phyloP scores from a whole-genome alignment of 2,113 vertebrate genomes.

The Prinia subflava region DNA sequence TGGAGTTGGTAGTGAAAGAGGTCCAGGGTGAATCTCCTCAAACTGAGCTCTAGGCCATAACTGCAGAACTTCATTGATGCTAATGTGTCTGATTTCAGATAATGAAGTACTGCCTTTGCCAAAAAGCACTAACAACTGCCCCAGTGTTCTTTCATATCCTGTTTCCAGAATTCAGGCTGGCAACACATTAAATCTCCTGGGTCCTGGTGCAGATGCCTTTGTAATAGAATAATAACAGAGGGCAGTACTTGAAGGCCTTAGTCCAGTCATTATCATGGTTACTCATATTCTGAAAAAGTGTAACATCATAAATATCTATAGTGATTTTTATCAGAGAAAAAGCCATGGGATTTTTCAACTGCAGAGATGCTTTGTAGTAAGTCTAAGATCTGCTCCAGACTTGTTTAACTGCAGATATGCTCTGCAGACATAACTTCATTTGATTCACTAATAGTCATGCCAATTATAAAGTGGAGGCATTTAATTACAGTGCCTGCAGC shows the following conservation, averaged over 20 bases:
- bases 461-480: neutral
- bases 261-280: neutral
- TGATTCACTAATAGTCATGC: neutral
- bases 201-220: neutral
- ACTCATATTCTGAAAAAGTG: neutral
- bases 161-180: neutral
- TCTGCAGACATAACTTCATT: neutral
- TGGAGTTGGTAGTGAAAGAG: neutral
- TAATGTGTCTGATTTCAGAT: neutral
- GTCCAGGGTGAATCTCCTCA: neutral
- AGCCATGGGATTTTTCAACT: neutral
- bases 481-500: neutral
- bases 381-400: neutral
- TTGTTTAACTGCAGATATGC: neutral
- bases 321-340: neutral
- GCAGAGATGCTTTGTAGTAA: neutral
- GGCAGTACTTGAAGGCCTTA: neutral
- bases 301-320: neutral
- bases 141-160: neutral
- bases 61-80: neutral
- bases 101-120: neutral
- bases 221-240: neutral
- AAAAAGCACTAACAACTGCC: neutral
- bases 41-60: neutral
- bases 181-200: rapidly evolving